A percentile compares a stretch with the other conserved stretches of the same genome.
phyloP scores from a whole-genome alignment of 2,797 vertebrate genomes.

The Gephyroberyx darwinii region DNA sequence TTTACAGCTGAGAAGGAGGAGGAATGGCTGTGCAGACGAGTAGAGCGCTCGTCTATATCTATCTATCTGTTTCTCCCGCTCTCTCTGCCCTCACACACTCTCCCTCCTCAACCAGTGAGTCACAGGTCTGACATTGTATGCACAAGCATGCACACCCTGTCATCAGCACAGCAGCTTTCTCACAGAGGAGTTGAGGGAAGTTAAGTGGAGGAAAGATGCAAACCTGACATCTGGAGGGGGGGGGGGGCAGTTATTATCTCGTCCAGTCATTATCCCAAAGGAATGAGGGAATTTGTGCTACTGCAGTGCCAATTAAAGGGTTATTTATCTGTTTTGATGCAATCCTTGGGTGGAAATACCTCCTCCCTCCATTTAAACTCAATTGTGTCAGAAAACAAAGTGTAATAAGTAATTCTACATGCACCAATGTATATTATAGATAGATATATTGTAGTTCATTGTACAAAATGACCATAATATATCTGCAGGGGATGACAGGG shows the following conservation, averaged over 20 bases:
- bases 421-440: too few species aligned
- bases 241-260: neutral
- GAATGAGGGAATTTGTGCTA: too few species aligned
- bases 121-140: constrained; percentile 42
- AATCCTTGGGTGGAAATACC: too few species aligned
- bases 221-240: neutral
- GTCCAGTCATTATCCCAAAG: too few species aligned
- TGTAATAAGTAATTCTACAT: too few species aligned
- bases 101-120: constrained; percentile 50
- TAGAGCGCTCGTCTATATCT: constrained; percentile 44
- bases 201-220: neutral
- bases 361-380: too few species aligned
- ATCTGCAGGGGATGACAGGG: too few species aligned
- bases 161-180: constrained; percentile 2
- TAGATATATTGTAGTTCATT: too few species aligned
- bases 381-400: too few species aligned
- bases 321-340: too few species aligned
- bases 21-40: constrained; percentile 26
- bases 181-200: constrained; percentile 29
- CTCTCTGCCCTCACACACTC: constrained; percentile 43
- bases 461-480: too few species aligned
- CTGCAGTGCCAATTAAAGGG: too few species aligned
- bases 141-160: constrained; percentile 4
- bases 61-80: constrained; percentile 53
- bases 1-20: constrained; percentile 45